These are phyloP conservation scores for Trachythela sp. DNA, from an alignment of 64 coral and sea anemone genomes.

Conservation along the genomic window DNA sequence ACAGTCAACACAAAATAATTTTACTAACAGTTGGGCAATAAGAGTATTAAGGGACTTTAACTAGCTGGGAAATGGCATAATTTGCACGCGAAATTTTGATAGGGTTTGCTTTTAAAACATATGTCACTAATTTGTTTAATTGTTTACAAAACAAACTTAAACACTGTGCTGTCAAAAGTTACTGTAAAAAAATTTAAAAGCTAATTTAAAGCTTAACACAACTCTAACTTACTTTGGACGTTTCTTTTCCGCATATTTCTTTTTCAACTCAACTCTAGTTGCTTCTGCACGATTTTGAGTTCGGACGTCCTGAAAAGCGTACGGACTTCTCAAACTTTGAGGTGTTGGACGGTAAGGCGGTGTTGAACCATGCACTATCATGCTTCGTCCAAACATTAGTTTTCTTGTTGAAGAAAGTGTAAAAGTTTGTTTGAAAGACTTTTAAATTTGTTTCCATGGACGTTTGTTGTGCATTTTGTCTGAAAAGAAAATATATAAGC, in stretches of 20 bases:
- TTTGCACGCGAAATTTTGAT: too few species aligned
- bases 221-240: not conserved
- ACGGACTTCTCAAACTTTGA: not conserved
- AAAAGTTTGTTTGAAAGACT: not conserved
- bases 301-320: not conserved
- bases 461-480: not conserved
- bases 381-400: not conserved
- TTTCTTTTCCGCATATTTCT: not conserved
- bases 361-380: not conserved
- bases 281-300: not conserved
- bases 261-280: not conserved
- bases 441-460: not conserved
- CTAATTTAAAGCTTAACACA: not conserved
- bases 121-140: too few species aligned
- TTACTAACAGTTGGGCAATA: too few species aligned
- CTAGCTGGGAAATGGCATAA: too few species aligned
- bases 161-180: too few species aligned
- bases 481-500: too few species aligned
- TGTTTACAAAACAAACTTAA: too few species aligned
- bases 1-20: too few species aligned
- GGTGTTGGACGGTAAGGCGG: not conserved
- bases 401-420: not conserved
- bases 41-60: too few species aligned
- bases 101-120: too few species aligned
- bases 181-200: too few species aligned